A percentile compares a stretch with the other conserved stretches of the same genome.
Evolutionary conservation across 2,888 invertebrate genomes (phyloP).

Genomic region (Tenthredo distinguenda): DNA sequence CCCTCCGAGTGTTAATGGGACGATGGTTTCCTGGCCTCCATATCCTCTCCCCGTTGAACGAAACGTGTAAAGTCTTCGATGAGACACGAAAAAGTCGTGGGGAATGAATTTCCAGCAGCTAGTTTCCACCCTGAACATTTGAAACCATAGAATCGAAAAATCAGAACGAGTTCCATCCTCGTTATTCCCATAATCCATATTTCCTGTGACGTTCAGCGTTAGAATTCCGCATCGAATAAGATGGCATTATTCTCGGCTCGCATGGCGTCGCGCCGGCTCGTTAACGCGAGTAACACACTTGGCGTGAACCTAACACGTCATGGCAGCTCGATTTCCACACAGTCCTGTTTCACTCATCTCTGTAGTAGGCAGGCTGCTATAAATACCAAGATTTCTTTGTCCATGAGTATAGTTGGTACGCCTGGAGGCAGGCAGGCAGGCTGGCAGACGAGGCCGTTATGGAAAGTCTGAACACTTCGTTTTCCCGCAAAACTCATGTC

Average conservation of each 20-base stretch:
- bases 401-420: neutral
- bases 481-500: neutral
- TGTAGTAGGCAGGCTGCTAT: constrained; percentile 13
- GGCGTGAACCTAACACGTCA: neutral
- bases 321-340: neutral
- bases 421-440: neutral
- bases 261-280: neutral
- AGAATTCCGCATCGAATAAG: neutral
- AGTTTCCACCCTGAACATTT: neutral
- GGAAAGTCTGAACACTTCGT: neutral
- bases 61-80: neutral
- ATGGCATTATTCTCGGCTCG: neutral
- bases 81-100: neutral
- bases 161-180: neutral
- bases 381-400: constrained; percentile 42
- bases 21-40: neutral
- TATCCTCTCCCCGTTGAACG: neutral
- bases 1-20: neutral
- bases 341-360: constrained; percentile 8
- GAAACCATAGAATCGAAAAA: neutral
- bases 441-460: neutral
- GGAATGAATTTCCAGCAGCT: neutral
- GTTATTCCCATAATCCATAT: neutral
- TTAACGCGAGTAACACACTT: constrained; percentile 33
- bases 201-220: neutral